Conservation (phyloP, 2,113 vertebrate genomes). For the Sigmodon hispidus region DNA sequence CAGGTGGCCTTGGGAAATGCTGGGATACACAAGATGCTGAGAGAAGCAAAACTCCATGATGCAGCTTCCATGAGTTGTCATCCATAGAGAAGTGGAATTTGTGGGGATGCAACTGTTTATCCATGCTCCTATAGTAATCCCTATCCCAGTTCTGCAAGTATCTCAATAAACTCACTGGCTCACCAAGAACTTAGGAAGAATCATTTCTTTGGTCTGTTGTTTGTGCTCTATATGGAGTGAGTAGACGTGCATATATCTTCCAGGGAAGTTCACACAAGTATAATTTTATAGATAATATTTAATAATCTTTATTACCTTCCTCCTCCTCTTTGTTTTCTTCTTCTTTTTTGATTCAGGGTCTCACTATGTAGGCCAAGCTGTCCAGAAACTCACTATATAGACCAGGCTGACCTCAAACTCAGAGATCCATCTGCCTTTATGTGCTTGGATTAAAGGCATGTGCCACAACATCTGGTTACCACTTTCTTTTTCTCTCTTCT, state of each 20-base stretch:
- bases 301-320: neutral
- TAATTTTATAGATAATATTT: neutral
- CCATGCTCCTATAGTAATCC: neutral
- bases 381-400: neutral
- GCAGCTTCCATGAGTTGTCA: neutral
- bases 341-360: neutral
- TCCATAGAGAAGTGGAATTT: neutral
- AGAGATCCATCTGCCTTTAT: too few relatives aligned
- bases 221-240: neutral
- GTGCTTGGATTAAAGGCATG: too few relatives aligned
- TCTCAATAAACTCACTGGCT: neutral
- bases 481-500: neutral
- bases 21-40: neutral
- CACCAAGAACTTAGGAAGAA: neutral
- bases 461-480: too few relatives aligned
- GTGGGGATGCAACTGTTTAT: neutral
- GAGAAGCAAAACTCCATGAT: neutral
- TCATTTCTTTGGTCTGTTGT: neutral
- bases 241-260: neutral
- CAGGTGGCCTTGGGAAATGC: neutral
- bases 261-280: neutral
- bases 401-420: neutral
- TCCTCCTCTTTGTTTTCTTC: neutral
- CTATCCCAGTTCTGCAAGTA: neutral
- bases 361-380: too few relatives aligned